Evolutionary conservation across 2,113 vertebrate species (phyloP).

Genomic region (Elgaria multicarinata): DNA sequence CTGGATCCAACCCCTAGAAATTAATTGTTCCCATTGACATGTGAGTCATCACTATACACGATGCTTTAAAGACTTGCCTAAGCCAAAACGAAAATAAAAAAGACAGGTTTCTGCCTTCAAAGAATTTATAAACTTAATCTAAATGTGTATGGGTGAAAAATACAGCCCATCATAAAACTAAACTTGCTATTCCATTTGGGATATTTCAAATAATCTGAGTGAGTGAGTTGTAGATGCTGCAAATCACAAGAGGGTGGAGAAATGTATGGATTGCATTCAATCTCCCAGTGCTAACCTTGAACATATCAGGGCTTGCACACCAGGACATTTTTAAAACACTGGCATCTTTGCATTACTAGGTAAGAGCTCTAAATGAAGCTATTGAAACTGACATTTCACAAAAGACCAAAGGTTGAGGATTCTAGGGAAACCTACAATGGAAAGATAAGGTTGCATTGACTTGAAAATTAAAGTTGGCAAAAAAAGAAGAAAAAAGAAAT

Average conservation of each 20-base stretch:
- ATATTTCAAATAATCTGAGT: background rate
- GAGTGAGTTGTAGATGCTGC: background rate
- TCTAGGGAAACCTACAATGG: background rate
- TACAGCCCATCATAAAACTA: background rate
- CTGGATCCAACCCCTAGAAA: background rate
- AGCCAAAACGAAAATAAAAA: background rate
- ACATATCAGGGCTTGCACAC: background rate
- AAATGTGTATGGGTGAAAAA: background rate
- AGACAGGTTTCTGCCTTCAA: background rate
- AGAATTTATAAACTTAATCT: background rate
- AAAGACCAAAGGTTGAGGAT: slow-evolving; percentile 25
- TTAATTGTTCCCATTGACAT: background rate
- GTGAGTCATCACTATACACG: too few species aligned
- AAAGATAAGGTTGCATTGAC: slow-evolving; percentile 1
- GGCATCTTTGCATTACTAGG: background rate
- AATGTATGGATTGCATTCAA: background rate
- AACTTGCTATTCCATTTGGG: background rate
- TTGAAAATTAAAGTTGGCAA: slow-evolving; percentile 19
- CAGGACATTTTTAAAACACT: slow-evolving; percentile 11
- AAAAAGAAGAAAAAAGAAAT: slow-evolving; percentile 2
- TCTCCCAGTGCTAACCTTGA: background rate
- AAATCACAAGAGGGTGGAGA: background rate
- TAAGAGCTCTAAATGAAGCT: slow-evolving; percentile 1
- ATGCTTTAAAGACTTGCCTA: background rate
- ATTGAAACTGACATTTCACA: slow-evolving; percentile 1